Evolutionary conservation across 1,140 invertebrate species (phyloP).

Genomic region (Druon quercuslanigerum): DNA sequence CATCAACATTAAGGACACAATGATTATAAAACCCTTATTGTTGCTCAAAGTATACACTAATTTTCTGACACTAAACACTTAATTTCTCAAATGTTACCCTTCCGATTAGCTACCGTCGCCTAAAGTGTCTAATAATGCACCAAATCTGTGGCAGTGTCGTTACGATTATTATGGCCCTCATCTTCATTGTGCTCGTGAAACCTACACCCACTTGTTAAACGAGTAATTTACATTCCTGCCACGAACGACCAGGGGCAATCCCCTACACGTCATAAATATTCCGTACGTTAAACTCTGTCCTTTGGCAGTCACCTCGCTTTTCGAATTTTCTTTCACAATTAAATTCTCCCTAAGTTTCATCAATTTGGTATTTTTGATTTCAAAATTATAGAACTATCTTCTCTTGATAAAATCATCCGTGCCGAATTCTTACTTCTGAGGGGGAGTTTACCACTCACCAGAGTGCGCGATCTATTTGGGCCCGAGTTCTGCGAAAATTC

Average conservation of each 20-base stretch:
- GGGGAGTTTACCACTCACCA: too few relatives aligned
- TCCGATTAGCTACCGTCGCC: slow-evolving; percentile 32
- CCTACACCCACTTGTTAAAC: slow-evolving; percentile 54
- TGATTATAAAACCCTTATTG: too few relatives aligned
- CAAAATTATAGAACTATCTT: too few relatives aligned
- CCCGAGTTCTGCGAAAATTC: too few relatives aligned
- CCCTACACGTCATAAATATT: slow-evolving; percentile 57
- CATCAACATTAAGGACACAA: too few relatives aligned
- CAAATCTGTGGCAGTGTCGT: slow-evolving; percentile 34
- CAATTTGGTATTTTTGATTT: too few relatives aligned
- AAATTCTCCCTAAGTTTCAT: not conserved
- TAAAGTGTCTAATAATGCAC: slow-evolving; percentile 28
- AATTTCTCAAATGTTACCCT: slow-evolving; percentile 19
- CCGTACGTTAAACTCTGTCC: slow-evolving; percentile 38
- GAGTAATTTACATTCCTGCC: slow-evolving; percentile 57
- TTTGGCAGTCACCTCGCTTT: slow-evolving; percentile 29
- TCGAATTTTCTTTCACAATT: not conserved
- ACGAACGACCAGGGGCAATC: slow-evolving; percentile 52
- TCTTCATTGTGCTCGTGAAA: slow-evolving; percentile 52
- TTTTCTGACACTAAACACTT: slow-evolving; percentile 23
- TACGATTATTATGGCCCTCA: slow-evolving; percentile 34
- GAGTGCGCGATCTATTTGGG: too few relatives aligned
- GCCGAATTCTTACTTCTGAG: too few relatives aligned
- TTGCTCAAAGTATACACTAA: not conserved
- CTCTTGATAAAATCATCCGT: too few relatives aligned